Evolutionary conservation across 2,113 vertebrate genomes (phyloP).

Genomic region (Ceratotherium simum): DNA sequence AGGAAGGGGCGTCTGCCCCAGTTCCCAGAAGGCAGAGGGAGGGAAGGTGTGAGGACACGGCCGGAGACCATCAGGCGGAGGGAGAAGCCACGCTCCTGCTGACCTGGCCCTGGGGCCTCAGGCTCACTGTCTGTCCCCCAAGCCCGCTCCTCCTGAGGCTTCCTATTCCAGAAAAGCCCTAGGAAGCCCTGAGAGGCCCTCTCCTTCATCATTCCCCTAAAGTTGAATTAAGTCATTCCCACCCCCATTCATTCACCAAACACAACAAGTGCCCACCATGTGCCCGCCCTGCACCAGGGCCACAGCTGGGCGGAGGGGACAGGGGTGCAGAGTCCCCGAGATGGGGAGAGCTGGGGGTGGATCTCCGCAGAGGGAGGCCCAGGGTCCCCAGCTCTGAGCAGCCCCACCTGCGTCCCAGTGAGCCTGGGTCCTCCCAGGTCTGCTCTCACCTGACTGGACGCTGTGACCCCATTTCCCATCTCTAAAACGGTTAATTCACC

Average conservation of each 20-base stretch:
- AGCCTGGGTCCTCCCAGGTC: not conserved
- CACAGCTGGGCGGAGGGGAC: no score
- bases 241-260: not conserved
- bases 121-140: not conserved
- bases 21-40: not conserved
- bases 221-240: not conserved
- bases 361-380: not conserved
- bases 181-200: not conserved
- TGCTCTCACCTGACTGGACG: not conserved
- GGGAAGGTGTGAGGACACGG: not conserved
- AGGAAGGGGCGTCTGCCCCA: not conserved
- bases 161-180: not conserved
- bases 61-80: not conserved
- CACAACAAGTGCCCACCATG: not conserved
- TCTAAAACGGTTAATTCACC: not conserved
- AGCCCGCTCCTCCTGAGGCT: not conserved
- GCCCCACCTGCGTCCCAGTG: not conserved
- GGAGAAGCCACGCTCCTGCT: not conserved
- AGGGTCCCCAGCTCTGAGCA: not conserved
- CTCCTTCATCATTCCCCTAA: not conserved
- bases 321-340: not conserved
- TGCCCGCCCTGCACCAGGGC: rapidly evolving
- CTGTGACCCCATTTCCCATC: not conserved
- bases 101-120: not conserved
- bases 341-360: not conserved